Evolutionary conservation across 2,113 vertebrate genomes (phyloP).

Genomic region (Vireo altiloquus): DNA sequence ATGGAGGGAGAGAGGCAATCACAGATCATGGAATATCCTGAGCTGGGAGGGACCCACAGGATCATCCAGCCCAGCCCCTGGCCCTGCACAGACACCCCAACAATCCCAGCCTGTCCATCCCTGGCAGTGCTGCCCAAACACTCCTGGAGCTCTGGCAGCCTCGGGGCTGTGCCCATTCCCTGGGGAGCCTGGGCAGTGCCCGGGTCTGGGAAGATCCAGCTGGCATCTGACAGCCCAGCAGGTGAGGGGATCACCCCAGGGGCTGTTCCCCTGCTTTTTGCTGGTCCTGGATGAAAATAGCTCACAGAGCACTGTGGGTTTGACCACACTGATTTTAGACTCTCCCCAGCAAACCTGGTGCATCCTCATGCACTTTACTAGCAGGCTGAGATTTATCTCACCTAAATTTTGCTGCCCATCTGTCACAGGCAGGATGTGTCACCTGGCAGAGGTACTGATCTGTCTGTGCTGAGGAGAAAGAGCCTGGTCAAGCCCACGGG

Average conservation of each 20-base stretch:
- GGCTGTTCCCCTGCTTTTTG: not conserved
- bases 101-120: not conserved
- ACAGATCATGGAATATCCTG: not conserved
- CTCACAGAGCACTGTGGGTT: not conserved
- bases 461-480: not conserved
- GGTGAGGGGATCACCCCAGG: not conserved
- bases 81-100: not conserved
- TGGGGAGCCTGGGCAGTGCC: not conserved
- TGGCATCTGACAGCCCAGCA: not conserved
- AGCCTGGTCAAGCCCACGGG: not conserved
- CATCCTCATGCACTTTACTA: not conserved
- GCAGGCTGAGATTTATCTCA: not conserved
- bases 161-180: not conserved
- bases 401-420: not conserved
- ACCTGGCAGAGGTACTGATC: not conserved
- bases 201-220: not conserved
- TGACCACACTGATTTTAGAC: not conserved
- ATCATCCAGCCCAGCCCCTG: accelerated
- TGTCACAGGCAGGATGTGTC: not conserved
- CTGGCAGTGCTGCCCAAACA: accelerated
- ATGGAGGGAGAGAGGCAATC: not conserved
- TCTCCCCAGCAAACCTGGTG: not conserved
- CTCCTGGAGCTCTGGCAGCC: not conserved
- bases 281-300: not conserved
- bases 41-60: not conserved